Evolutionary conservation across 2,888 invertebrate species (phyloP).

Genomic region (Meganola albula): DNA sequence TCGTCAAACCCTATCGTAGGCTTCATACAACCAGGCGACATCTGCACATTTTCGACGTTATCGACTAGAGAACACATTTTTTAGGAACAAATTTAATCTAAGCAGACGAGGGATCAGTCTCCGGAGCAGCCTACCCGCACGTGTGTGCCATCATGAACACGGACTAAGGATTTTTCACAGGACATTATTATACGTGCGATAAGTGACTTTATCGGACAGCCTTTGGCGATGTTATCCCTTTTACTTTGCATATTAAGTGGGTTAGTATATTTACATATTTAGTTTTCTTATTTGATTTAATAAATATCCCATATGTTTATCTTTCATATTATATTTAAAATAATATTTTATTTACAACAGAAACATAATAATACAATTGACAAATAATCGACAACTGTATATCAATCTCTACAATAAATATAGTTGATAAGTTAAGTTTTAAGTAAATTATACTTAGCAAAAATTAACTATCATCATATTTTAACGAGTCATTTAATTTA

Average conservation of each 20-base stretch:
- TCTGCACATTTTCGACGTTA: constrained; percentile 70
- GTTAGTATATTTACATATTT: too few relatives aligned
- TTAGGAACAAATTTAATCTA: constrained; percentile 74
- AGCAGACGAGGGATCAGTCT: constrained; percentile 71
- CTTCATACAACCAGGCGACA: constrained; percentile 66
- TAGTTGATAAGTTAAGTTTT: too few relatives aligned
- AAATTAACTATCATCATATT: too few relatives aligned
- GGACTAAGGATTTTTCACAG: constrained; percentile 63
- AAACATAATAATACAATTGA: too few relatives aligned
- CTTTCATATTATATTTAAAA: too few relatives aligned
- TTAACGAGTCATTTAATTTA: too few relatives aligned
- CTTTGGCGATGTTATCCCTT: constrained; percentile 40
- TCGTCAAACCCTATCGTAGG: constrained; percentile 56
- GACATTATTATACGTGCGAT: constrained; percentile 61
- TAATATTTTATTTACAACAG: too few relatives aligned
- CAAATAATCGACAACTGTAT: too few relatives aligned
- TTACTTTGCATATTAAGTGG: constrained; percentile 39
- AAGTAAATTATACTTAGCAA: too few relatives aligned
- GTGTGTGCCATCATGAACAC: constrained; percentile 57
- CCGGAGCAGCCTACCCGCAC: constrained; percentile 61
- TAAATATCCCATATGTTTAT: too few relatives aligned
- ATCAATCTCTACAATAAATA: too few relatives aligned
- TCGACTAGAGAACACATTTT: constrained; percentile 67
- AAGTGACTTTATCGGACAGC: constrained; percentile 55
- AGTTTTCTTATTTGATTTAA: too few relatives aligned